Base-by-base conservation (phyloP, 2,113 vertebrate genomes). In the Engraulis encrasicolus region DNA sequence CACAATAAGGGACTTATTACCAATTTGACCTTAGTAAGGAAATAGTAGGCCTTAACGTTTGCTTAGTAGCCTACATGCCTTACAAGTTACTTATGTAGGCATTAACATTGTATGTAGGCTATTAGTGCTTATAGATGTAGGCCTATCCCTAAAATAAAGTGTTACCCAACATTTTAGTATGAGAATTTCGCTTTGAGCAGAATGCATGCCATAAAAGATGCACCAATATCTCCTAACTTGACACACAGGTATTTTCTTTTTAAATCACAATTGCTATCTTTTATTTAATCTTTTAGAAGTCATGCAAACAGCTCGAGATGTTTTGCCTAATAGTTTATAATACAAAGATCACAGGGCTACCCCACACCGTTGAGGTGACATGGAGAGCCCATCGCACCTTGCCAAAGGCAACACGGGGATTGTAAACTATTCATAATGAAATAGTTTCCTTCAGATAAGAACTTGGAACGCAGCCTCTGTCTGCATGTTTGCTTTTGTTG, bases 401-500 rank as follows among this genome's bases (percentile, higher is more conserved):
- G 86, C 90, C 90, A 91, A 91, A 85, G 89, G 48, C 66, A 87
- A 91, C 88, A 91, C 38, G 34, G 34, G 50, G 23, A 83, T 90
- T 90, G 93, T 92, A 88, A 71, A 78, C 80, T 71, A 85, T 27
- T 19, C 82, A 77, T 49, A 91, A 88, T 86, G 27, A 80, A 91
- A 90, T 86, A 87, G 86, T 38, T 90, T 88, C 89, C 80, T 58
- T 58, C 82, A 85, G 85, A 90, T 91, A 85, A 82, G 15, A 71
- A 79, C 78, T 82, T 48, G 48, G n/a, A 71, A 71, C 3, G 34
- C 66, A 74, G 52, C 71, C 77, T 54, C 85, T 82, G 91, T 90
- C 86, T 88, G 79, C 71, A 36, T 85, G 83, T 89, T 92, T 91
- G 87, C 89, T 91, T 90, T 89, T 87, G 82, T 89, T 91, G 87